Evolutionary conservation across 2,113 vertebrate species (phyloP), one percentile per base, ranked within the genome.

Genomic region (Colius striatus): DNA sequence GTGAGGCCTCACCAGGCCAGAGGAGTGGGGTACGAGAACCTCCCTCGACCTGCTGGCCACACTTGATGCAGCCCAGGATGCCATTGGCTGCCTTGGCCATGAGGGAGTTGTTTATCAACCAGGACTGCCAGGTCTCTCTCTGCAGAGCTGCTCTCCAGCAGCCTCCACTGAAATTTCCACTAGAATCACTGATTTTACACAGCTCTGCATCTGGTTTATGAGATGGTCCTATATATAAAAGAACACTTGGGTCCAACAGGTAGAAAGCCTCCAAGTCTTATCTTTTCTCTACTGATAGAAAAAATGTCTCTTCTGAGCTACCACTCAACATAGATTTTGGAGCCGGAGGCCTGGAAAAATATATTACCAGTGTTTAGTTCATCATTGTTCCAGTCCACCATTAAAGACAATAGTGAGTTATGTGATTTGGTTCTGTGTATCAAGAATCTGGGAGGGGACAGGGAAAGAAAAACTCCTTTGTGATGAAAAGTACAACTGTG

Each of bases 361-460:
- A 26, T 32, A 3, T 70, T 76, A 72, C 29, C 16, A 53, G 16
- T n/a, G 32, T 72, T 75, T 88, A 26, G 77, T 30, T 25, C 2
- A 2, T 27, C 41, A 50, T 8, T 62, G 30, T 21, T 21, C 3
- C 6, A 32, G 14, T 47, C 60, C 34, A 48, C 47, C 29, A 16
- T 53, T 62, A 77, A 54, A 76, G 54, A 21, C 36, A 76, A n/a
- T 6, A 45, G 21, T 30, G 51, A 83, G 47, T 15, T 50, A 6
- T 6, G 15, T 51, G 71, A 20, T 90, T 73, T 57, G 27, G 26
- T 75, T 92, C 41, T 65, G 21, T 25, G 73, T 51, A 36, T 1
- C n/a, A 22, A 80, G 20, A 78, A 66, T 2, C 1, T 30, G 34
- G 30, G 0, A 6, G 6, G 47, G 5, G 3, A 1, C 19, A 57